Conservation (phyloP, 2,113 vertebrate species). For the Craseonycteris thonglongyai region DNA sequence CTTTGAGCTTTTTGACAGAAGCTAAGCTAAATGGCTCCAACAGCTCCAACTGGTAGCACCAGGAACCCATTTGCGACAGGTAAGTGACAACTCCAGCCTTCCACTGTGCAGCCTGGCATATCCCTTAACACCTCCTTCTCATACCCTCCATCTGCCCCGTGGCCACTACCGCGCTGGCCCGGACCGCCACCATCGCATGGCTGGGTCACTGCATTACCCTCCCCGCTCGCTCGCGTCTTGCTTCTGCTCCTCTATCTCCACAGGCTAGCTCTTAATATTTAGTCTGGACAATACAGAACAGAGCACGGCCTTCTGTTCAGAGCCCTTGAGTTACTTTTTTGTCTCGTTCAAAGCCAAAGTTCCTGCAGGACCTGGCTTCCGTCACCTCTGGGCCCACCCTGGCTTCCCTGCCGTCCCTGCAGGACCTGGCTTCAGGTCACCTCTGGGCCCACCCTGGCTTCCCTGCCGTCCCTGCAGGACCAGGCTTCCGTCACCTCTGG, state of each 20-base stretch:
- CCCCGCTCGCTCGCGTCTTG: neutral
- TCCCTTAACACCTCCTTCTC: neutral
- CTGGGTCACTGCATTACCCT: neutral
- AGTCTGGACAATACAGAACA: neutral
- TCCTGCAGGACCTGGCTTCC: neutral
- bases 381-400: neutral
- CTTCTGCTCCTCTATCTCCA: neutral
- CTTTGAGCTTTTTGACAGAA: neutral
- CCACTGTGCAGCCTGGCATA: neutral
- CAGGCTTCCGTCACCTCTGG: neutral
- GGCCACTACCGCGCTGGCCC: neutral
- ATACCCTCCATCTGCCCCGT: neutral
- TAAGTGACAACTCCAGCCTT: neutral
- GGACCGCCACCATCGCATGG: neutral
- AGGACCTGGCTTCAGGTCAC: neutral
- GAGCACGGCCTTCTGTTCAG: neutral
- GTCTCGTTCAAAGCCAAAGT: neutral
- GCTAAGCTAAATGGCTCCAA: neutral
- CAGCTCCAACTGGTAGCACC: neutral
- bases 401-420: neutral
- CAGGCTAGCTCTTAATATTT: neutral
- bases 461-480: neutral
- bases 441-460: neutral
- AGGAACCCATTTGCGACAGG: neutral
- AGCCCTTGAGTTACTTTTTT: neutral